phyloP scores from a whole-genome alignment of 2,888 invertebrate species.

The Cataglyphis rosenhaueri region DNA sequence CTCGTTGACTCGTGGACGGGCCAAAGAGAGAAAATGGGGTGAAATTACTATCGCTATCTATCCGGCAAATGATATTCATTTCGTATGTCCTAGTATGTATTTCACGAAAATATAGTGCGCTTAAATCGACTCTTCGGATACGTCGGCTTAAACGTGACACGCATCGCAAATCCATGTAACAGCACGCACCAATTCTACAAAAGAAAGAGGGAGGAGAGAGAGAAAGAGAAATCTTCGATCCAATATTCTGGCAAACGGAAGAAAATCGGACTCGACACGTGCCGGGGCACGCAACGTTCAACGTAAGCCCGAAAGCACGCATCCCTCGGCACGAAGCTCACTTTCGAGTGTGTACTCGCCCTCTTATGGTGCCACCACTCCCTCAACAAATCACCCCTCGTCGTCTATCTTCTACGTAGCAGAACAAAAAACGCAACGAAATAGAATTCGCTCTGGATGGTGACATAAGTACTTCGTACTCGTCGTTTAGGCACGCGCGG shows the following conservation, averaged over 20 bases:
- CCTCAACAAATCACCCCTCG: slow-evolving; percentile 34
- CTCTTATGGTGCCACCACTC: slow-evolving; percentile 54
- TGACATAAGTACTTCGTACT: slow-evolving; percentile 18
- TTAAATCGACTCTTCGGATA: slow-evolving; percentile 66
- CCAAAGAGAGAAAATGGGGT: slow-evolving; percentile 27
- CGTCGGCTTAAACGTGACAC: slow-evolving; percentile 48
- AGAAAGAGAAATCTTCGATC: slow-evolving; percentile 40
- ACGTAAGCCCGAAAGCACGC: slow-evolving; percentile 73
- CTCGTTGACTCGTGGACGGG: slow-evolving; percentile 3
- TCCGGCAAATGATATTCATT: background rate
- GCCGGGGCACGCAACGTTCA: slow-evolving; percentile 80
- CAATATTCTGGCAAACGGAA: slow-evolving; percentile 72
- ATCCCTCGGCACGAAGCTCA: slow-evolving; percentile 67
- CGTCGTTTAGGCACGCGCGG: background rate
- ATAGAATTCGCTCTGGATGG: background rate
- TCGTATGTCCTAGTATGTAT: background rate
- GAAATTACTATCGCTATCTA: slow-evolving; percentile 63
- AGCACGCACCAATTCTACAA: slow-evolving; percentile 24
- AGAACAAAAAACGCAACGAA: slow-evolving; percentile 42
- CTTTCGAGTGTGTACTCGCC: slow-evolving; percentile 72
- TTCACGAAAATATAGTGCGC: slow-evolving; percentile 50
- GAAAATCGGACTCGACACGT: slow-evolving; percentile 77
- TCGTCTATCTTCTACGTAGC: slow-evolving; percentile 38
- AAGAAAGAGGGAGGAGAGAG: background rate
- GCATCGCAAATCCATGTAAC: background rate